Evolutionary conservation across 1,140 invertebrate species (phyloP).

Genomic region (Eupristina koningsbergeri): DNA sequence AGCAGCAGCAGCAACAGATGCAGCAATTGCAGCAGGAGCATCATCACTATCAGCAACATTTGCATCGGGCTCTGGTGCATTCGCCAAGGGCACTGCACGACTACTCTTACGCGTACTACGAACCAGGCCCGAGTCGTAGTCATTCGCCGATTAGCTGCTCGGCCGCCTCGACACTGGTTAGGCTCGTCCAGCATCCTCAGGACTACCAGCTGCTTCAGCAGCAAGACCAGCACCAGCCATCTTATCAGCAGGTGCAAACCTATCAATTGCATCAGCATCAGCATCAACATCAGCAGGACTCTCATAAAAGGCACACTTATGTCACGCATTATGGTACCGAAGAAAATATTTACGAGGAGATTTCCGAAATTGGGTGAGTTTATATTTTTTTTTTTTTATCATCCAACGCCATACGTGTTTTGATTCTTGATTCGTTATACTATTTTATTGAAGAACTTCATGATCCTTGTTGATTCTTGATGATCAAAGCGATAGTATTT

Average conservation of each 20-base stretch:
- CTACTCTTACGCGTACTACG: conserved; percentile 87
- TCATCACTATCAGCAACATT: conserved; percentile 70
- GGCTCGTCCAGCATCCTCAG: conserved; percentile 66
- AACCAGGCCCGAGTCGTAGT: conserved; percentile 76
- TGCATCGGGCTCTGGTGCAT: conserved; percentile 71
- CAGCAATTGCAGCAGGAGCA: neutral
- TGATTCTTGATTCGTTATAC: too few species aligned
- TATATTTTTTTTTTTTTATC: neutral
- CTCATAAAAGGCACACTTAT: conserved; percentile 78
- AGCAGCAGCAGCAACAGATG: conserved; percentile 50
- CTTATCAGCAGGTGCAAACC: conserved; percentile 27
- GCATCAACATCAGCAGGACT: conserved; percentile 53
- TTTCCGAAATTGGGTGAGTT: conserved; percentile 74
- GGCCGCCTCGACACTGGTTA: conserved; percentile 31
- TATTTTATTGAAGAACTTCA: too few species aligned
- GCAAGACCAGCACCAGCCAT: conserved; percentile 56
- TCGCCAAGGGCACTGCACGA: conserved; percentile 16
- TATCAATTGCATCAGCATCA: conserved; percentile 19
- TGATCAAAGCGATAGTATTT: too few species aligned
- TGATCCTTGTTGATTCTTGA: too few species aligned
- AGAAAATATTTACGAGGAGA: conserved; percentile 92
- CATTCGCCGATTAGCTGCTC: conserved; percentile 59
- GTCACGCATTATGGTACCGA: conserved; percentile 85
- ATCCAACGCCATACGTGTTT: too few species aligned
- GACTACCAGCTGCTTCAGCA: conserved; percentile 52